A percentile compares a stretch with the other conserved stretches of the same genome.
Evolutionary conservation across 2,888 invertebrate genomes (phyloP).

Genomic region (Drosophila infuscata): DNA sequence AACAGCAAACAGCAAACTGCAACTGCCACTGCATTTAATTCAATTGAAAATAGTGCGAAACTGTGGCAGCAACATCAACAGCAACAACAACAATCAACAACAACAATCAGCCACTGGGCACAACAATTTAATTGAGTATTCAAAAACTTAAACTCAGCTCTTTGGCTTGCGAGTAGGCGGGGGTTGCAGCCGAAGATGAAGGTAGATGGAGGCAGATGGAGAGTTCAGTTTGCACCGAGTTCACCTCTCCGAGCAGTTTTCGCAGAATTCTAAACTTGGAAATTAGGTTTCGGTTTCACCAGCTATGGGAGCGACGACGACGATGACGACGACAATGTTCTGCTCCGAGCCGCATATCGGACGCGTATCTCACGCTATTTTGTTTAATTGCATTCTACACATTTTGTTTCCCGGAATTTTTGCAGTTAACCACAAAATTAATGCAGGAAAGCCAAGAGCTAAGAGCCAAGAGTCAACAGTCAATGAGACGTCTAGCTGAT

Average conservation of each 20-base stretch:
- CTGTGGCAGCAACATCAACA: slow-evolving; percentile 47
- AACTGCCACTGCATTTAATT: slow-evolving; percentile 69
- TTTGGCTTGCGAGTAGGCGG: slow-evolving; percentile 16
- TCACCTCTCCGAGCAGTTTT: slow-evolving; percentile 59
- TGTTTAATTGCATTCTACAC: slow-evolving; percentile 79
- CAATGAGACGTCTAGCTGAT: slow-evolving; percentile 2
- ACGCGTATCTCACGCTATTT: slow-evolving; percentile 81
- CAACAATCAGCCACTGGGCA: slow-evolving; percentile 57
- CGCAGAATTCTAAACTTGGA: slow-evolving; percentile 80
- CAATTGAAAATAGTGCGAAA: slow-evolving; percentile 82
- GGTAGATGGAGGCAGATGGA: slow-evolving; percentile 29
- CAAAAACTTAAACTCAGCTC: slow-evolving; percentile 72
- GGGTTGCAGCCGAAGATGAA: slow-evolving; percentile 17
- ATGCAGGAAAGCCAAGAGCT: slow-evolving; percentile 45
- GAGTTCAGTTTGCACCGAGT: slow-evolving; percentile 5
- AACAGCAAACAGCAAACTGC: slow-evolving; percentile 28
- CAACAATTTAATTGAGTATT: slow-evolving; percentile 79
- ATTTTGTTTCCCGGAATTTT: slow-evolving; percentile 72
- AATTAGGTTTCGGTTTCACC: slow-evolving; percentile 75
- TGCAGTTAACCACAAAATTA: slow-evolving; percentile 76
- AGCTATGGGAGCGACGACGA: slow-evolving; percentile 38
- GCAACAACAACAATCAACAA: slow-evolving; percentile 35
- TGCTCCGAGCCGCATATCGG: slow-evolving; percentile 62
- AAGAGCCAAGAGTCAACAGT: slow-evolving; percentile 2
- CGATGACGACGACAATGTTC: slow-evolving; percentile 66